Evolutionary conservation across 2,797 vertebrate species (phyloP), one percentile per base, ranked within the genome.

Genomic region (Aphelocoma californica): DNA sequence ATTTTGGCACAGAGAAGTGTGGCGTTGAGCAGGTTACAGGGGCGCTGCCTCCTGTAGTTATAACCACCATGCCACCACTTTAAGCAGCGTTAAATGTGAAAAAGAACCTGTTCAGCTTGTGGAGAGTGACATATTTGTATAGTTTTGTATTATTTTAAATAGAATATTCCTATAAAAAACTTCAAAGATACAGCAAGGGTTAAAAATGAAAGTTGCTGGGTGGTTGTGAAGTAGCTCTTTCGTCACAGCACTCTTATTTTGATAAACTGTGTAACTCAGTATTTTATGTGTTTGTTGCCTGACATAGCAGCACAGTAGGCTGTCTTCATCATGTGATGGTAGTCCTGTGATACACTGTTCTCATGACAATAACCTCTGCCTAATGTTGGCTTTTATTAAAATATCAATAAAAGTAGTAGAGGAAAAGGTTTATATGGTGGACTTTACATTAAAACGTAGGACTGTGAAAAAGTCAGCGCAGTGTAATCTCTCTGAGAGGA

Each of bases 11-110:
- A 32, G 42, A 29, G 23, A 36, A 29, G 8, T 5, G 26, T 67
- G 24, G 10, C 10, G 8, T 14, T 24, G 20, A 81, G 18, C 2
- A 2, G 29, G 5, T 69, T 48, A 72, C 20, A 38, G 23, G 10
- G 38, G 7, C 0, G 0, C 31, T 60, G 38, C 34, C 25, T 72
- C 0, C 0, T 66, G 0, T 44, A 18, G 26, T 32, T 58, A 24
- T 0, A 89, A 29, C 21, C n/a, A 78, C 24, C 6, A 5, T 2
- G 4, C 14, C 31, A 45, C 9, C 15, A 57, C 31, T 61, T 82
- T 13, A 24, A 40, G 20, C 17, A 66, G 16, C 42, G 15, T 58
- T 74, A 53, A 86, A 32, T 42, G 14, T 31, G 1, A 21, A 56
- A 56, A 80, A 48, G 18, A 87, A 14, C 18, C 42, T 42, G 18